A percentile compares a stretch with the other conserved stretches of the same genome.
phyloP scores from a whole-genome alignment of 2,797 vertebrate species.

The Gadopsis marmoratus region DNA sequence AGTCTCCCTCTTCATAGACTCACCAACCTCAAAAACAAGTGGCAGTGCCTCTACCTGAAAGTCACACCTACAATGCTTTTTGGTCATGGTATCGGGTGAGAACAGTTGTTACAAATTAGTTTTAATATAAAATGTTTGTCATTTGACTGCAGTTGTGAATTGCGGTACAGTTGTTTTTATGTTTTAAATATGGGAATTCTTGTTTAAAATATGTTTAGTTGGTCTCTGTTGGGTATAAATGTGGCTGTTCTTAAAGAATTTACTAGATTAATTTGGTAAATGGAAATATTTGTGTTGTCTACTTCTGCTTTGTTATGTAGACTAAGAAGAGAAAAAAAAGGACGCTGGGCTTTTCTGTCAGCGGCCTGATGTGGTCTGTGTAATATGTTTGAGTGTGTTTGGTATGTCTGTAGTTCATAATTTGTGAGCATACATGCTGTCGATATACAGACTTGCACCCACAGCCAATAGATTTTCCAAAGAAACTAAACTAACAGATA shows the following conservation, averaged over 20 bases:
- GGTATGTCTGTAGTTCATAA: slow-evolving; percentile 70
- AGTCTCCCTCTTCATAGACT: slow-evolving; percentile 86
- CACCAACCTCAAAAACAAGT: slow-evolving; percentile 92
- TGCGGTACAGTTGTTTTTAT: slow-evolving; percentile 96
- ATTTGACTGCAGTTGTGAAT: slow-evolving; percentile 95
- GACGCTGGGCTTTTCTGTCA: slow-evolving; percentile 63
- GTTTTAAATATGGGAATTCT: slow-evolving; percentile 87
- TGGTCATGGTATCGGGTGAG: slow-evolving; percentile 89
- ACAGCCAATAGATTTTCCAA: slow-evolving; percentile 83
- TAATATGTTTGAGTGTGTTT: slow-evolving; percentile 75
- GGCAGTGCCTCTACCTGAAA: slow-evolving; percentile 94
- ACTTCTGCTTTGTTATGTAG: slow-evolving; percentile 75
- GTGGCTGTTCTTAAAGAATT: slow-evolving; percentile 69
- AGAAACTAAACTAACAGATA: slow-evolving; percentile 78
- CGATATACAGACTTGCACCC: slow-evolving; percentile 74
- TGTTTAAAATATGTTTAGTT: slow-evolving; percentile 85
- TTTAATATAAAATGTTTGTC: slow-evolving; percentile 91
- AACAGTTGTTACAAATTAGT: slow-evolving; percentile 80
- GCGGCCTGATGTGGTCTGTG: slow-evolving; percentile 72
- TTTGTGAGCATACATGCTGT: slow-evolving; percentile 70
- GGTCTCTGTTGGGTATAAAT: slow-evolving; percentile 84
- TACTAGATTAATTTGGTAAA: slow-evolving; percentile 75
- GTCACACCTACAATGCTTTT: slow-evolving; percentile 89
- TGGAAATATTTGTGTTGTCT: slow-evolving; percentile 69
- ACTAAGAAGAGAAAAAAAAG: slow-evolving; percentile 64